Percentiles rank a stretch among this genome's conserved stretches.
These are phyloP conservation scores for Panulirus ornatus DNA, from an alignment of 1,140 invertebrate species.

Conservation along the genomic window DNA sequence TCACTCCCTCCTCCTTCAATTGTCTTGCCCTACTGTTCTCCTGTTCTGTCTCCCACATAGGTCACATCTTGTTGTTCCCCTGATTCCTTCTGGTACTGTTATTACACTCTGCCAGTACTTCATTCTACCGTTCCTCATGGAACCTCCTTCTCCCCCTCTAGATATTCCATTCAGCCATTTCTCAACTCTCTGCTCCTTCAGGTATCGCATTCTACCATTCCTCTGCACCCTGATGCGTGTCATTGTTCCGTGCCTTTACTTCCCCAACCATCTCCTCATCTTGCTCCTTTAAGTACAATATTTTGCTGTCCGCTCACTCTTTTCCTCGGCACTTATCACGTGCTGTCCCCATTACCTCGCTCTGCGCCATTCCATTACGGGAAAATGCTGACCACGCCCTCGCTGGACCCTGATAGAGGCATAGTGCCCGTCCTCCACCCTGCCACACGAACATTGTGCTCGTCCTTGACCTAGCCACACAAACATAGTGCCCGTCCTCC, in stretches of 20 bases:
- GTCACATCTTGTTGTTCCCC: background rate
- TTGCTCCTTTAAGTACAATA: no score
- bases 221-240: no score
- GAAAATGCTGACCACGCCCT: background rate
- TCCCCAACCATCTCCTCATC: no score
- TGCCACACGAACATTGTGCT: background rate
- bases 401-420: no score
- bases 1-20: background rate
- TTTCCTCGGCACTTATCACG: no score
- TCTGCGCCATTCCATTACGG: background rate
- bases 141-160: background rate
- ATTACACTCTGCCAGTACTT: background rate
- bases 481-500: no score
- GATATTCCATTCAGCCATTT: background rate
- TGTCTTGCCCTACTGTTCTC: background rate
- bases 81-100: background rate
- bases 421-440: background rate
- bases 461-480: no score
- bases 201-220: no score
- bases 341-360: background rate
- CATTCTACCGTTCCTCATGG: background rate
- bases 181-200: no score
- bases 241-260: no score
- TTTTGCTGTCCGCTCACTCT: no score
- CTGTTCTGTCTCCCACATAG: background rate